Base-by-base conservation (phyloP, 2,888 invertebrate species). In the Nowickia ferox region DNA sequence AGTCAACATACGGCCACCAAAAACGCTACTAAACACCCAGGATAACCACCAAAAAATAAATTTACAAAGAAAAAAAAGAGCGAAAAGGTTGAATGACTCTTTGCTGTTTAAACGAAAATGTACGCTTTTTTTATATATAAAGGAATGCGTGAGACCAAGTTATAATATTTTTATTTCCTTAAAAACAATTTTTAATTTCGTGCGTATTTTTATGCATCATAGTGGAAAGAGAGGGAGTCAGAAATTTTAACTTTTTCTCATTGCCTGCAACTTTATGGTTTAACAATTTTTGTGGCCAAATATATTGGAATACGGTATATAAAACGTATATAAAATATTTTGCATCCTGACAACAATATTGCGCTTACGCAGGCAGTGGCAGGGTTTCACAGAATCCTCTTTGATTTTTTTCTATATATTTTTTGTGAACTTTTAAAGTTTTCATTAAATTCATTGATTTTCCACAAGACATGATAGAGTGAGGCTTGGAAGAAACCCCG, bases 371-470 rank as follows among this genome's bases (percentile, higher is more conserved):
- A 71, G 55, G 57, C 30, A 30, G 30, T 30, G 30, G 55, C n/a
- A 66, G 44, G 63, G 57, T n/a, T 65, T 19, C 76, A 46, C 63
- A 30, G 44, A 46, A 78, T 59, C 72, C 51, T 84, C 57, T 87
- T 61, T 81, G 42, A 68, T 59, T 79, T 82, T 71, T 72, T 68
- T 84, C 30, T 68, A 59, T 80, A 81, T 83, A 71, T 86, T 78
- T 79, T 63, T 17, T 84, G 74, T 78, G 87, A 87, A 87, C 68
- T 22, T 10, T 10, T 84, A 81, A 84, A 88, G 88, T 88, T 89
- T 88, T 88, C 88, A 83, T 87, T 86, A 88, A 88, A 88, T 88
- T 88, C 87, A 78, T 85, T 87, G 78, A 68, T 83, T 81, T 75
- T 17, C 82, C 87, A 74, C 61, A 81, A 83, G 10, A 8, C n/a